Evolutionary conservation across 1,140 invertebrate species (phyloP).

Genomic region (Pseudomyrmex gracilis): DNA sequence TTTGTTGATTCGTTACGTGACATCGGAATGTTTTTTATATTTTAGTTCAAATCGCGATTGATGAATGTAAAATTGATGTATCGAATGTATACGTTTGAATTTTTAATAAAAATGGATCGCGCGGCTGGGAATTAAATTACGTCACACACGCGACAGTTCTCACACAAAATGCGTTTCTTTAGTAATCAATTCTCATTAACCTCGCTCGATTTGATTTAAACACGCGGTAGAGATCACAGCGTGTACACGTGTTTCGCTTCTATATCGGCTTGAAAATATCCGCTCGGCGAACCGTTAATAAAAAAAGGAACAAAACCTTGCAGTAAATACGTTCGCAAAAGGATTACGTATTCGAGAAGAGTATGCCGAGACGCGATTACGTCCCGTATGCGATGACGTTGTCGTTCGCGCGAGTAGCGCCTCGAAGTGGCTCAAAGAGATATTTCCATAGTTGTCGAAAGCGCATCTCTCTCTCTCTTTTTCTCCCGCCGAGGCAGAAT

Average conservation of each 20-base stretch:
- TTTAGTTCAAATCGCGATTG: constrained; percentile 9
- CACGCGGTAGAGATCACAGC: background rate
- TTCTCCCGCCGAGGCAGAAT: background rate
- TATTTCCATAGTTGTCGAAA: constrained; percentile 65
- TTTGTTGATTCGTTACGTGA: background rate
- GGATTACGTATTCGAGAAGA: constrained; percentile 60
- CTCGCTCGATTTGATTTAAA: background rate
- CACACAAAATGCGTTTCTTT: background rate
- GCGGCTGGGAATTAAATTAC: background rate
- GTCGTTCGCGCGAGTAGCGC: background rate
- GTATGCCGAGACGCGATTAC: constrained; percentile 66
- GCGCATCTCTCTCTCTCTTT: constrained; percentile 5
- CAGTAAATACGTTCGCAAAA: constrained; percentile 28
- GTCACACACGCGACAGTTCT: background rate
- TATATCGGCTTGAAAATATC: constrained; percentile 5
- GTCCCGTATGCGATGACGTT: constrained; percentile 66
- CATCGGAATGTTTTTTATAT: background rate
- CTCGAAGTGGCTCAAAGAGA: constrained; percentile 7
- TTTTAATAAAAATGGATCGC: background rate
- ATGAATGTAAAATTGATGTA: background rate
- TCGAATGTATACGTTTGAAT: background rate
- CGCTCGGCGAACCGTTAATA: constrained; percentile 24
- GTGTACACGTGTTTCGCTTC: background rate
- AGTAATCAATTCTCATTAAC: constrained; percentile 26
- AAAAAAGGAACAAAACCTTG: constrained; percentile 21